These are phyloP conservation scores for Drosophila koepferae DNA, from an alignment of 2,888 invertebrate species.

Conservation along the genomic window DNA sequence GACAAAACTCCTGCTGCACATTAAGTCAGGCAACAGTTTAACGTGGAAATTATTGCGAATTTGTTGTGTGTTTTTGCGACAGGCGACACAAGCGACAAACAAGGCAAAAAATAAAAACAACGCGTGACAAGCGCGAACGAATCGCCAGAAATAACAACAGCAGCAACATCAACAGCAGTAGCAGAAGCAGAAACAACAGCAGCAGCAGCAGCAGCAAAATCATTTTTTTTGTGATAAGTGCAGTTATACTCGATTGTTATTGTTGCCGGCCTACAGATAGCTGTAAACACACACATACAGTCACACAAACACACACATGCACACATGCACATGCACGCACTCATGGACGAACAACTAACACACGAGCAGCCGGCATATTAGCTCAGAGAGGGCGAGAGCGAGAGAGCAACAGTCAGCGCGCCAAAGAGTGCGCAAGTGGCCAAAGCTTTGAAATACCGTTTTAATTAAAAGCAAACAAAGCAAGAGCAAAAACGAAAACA, in stretches of 20 bases:
- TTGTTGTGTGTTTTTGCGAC: constrained; percentile 82
- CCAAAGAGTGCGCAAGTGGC: constrained; percentile 24
- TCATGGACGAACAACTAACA: constrained; percentile 3
- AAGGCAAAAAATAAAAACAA: constrained; percentile 10
- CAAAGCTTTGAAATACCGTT: constrained; percentile 36
- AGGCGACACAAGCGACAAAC: constrained; percentile 47
- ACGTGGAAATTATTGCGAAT: constrained; percentile 85
- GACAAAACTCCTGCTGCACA: constrained; percentile 82
- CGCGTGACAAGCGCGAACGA: constrained; percentile 37
- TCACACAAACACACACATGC: constrained; percentile 3
- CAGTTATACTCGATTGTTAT: constrained; percentile 46
- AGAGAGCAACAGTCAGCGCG: constrained; percentile 18
- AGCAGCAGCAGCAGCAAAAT: constrained; percentile 16
- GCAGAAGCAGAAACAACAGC: background rate
- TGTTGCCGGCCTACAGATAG: constrained; percentile 31
- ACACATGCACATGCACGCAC: background rate
- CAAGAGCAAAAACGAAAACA: constrained; percentile 12
- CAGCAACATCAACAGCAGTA: constrained; percentile 2
- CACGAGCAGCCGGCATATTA: constrained; percentile 53
- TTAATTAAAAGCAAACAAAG: constrained; percentile 42
- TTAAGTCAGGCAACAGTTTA: constrained; percentile 83
- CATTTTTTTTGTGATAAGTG: constrained; percentile 55
- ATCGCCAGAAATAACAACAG: constrained; percentile 16
- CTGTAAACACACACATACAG: constrained; percentile 16
- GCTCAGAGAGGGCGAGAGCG: constrained; percentile 18